Evolutionary conservation across 2,797 vertebrate genomes (phyloP), one percentile per base, ranked within the genome.

Genomic region (Kryptolebias ocellatus): DNA sequence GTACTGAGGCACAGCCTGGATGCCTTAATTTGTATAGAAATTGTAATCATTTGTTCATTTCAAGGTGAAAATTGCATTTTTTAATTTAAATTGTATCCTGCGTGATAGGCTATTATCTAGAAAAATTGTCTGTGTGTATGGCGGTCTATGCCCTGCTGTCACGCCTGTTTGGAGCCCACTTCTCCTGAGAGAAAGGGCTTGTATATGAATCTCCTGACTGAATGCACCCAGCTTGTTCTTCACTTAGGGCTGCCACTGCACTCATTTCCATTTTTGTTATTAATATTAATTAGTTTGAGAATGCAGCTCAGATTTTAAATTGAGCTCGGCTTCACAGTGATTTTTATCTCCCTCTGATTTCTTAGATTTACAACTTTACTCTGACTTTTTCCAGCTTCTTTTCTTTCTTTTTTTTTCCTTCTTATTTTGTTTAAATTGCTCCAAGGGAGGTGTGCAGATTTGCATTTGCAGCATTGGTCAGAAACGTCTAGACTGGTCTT

Each of bases 1-100:
- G 95, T 95, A 96, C 96, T 97, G 96, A 97, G 97, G 96, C 95
- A 84, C 95, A 95, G 96, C 95, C 96, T 98, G 96, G 97, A 97
- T 95, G 96, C 96, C 97, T 99, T 99, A 98, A 99, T 99, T 99
- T 99, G 98, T 98, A 98, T 98, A 99, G 97, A 99, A 99, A 99
- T 97, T 98, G 96, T 99, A 99, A 99, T 99, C 97, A 99, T 98
- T 99, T 99, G 97, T 99, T 99, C 97, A 99, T 99, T 98, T 99
- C 96, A 98, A 99, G 97, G 97, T 99, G 96, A 99, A 98, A 99
- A 99, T 99, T 99, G 97, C 97, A 98, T 99, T 99, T 99, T 99
- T 99, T 99, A 98, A 98, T 98, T 98, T 98, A 97, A 98, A 98
- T 98, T 97, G 96, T 98, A 97, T 97, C 96, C 96, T 96, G 96